phyloP scores from a whole-genome alignment of 2,113 vertebrate species.

The Balaenoptera acutorostrata region DNA sequence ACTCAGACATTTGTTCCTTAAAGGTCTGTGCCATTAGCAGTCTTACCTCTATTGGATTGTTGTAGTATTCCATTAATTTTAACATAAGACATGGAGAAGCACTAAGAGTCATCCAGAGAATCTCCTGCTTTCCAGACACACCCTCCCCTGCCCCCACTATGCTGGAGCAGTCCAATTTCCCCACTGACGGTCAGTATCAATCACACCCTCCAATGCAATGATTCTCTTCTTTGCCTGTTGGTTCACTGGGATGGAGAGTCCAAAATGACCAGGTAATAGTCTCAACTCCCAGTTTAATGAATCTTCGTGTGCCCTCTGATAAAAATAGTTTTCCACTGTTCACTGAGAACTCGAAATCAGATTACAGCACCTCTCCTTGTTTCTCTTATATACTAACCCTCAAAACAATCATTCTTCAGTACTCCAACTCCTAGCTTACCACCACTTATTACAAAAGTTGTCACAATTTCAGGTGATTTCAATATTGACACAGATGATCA shows the following conservation, averaged over 20 bases:
- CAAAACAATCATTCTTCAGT: not conserved
- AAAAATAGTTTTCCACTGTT: not conserved
- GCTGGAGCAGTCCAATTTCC: not conserved
- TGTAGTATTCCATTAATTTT: not conserved
- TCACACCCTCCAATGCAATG: not conserved
- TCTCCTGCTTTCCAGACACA: not conserved
- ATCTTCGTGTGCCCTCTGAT: not conserved
- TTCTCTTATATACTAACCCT: not conserved
- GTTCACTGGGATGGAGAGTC: not conserved
- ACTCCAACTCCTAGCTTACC: not conserved
- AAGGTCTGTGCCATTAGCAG: not conserved
- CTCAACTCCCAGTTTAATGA: not conserved
- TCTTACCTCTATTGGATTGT: not conserved
- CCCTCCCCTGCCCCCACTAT: not conserved
- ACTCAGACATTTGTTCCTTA: not conserved
- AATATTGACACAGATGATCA: not conserved
- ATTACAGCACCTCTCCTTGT: not conserved
- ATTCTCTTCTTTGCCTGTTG: not conserved
- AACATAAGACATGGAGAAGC: not conserved
- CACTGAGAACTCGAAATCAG: not conserved
- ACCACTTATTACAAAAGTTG: not conserved
- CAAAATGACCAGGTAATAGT: not conserved
- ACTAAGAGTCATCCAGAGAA: not conserved
- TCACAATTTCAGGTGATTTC: not conserved
- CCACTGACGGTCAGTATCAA: not conserved